phyloP scores from a whole-genome alignment of 2,888 invertebrate genomes.

The Digitonthophagus gazella region DNA sequence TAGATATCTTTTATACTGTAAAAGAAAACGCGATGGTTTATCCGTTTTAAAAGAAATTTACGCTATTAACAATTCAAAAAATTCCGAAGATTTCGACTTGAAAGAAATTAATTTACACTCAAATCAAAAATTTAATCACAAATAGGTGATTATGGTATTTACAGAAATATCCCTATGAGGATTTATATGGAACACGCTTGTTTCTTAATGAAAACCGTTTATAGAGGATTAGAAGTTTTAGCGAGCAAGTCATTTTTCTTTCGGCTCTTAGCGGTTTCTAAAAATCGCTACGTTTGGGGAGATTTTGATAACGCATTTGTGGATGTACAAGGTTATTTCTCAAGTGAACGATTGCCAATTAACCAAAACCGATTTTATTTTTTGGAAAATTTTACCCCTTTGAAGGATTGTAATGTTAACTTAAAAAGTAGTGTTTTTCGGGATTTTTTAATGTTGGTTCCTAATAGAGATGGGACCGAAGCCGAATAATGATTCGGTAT shows the following conservation, averaged over 20 bases:
- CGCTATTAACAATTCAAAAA: conserved; percentile 52
- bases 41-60: conserved; percentile 50
- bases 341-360: conserved; percentile 27
- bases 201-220: conserved; percentile 20
- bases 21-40: conserved; percentile 44
- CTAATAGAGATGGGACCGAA: too few species aligned
- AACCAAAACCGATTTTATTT: conserved; percentile 27
- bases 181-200: conserved; percentile 26
- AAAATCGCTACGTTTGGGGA: conserved; percentile 22
- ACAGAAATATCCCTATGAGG: conserved; percentile 22
- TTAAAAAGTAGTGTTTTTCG: conserved; percentile 23
- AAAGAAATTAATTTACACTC: conserved; percentile 20
- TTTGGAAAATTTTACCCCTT: conserved; percentile 25
- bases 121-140: too few species aligned
- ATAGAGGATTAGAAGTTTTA: conserved; percentile 19
- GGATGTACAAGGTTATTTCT: conserved; percentile 32
- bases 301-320: conserved; percentile 31
- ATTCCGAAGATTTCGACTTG: conserved; percentile 48
- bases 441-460: conserved; percentile 31
- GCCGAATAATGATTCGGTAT: too few species aligned
- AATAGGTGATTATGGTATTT: conserved; percentile 27
- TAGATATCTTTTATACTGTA: conserved; percentile 47
- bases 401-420: conserved; percentile 26
- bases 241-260: conserved; percentile 17
- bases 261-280: conserved; percentile 18